Percentiles rank a stretch among this genome's conserved stretches.
These are phyloP conservation scores for Dermochelys coriacea DNA, from an alignment of 2,797 vertebrate genomes.

Conservation along the genomic window DNA sequence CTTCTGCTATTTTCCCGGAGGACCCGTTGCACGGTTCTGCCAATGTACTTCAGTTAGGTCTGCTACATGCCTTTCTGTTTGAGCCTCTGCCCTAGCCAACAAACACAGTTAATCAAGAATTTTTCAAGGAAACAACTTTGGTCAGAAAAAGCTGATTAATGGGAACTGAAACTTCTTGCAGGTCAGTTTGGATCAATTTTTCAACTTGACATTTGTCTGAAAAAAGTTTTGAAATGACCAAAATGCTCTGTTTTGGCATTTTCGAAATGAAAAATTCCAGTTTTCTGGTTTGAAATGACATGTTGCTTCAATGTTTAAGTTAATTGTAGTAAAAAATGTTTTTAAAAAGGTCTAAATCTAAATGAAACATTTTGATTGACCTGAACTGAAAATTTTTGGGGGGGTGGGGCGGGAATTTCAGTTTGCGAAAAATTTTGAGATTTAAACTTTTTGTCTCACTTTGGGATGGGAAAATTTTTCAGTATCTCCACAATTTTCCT, in stretches of 20 bases:
- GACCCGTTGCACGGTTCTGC: background rate
- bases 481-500: background rate
- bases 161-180: background rate
- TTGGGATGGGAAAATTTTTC: background rate
- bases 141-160: background rate
- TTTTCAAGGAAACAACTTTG: background rate
- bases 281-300: background rate
- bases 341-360: background rate
- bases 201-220: background rate
- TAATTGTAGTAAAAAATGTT: background rate
- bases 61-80: background rate
- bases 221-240: background rate
- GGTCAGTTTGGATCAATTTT: background rate
- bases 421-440: background rate
- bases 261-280: background rate
- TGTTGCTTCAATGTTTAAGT: background rate
- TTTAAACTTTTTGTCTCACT: background rate
- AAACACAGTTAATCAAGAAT: background rate
- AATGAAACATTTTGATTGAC: background rate
- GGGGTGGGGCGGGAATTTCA: background rate
- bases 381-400: background rate
- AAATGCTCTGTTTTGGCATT: background rate
- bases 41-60: background rate
- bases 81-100: background rate
- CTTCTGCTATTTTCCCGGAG: background rate